Percentiles rank a stretch among this genome's conserved stretches.
Conservation (phyloP, 2,797 vertebrate species). For the Lateolabrax maculatus region DNA sequence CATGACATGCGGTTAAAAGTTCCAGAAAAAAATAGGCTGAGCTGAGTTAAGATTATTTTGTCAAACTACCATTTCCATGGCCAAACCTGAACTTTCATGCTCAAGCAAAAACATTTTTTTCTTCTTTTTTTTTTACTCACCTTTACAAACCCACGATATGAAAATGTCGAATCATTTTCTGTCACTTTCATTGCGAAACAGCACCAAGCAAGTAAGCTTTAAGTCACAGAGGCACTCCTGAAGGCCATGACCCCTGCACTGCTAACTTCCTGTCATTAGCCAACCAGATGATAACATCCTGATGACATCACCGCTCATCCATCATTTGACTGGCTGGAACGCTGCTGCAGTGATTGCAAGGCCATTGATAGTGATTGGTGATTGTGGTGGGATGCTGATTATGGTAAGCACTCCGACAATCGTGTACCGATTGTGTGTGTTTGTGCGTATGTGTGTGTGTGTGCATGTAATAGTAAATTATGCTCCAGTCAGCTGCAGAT, state of each 20-base stretch:
- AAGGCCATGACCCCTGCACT: conserved; percentile 50
- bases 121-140: too few species aligned
- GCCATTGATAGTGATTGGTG: conserved; percentile 75
- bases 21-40: not conserved
- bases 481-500: conserved; percentile 54
- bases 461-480: conserved; percentile 40
- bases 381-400: conserved; percentile 73
- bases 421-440: conserved; percentile 40
- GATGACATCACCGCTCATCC: conserved; percentile 73
- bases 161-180: not conserved
- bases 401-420: conserved; percentile 45
- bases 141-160: not conserved
- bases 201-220: not conserved
- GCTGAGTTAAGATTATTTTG: not conserved
- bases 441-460: conserved; percentile 39
- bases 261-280: conserved; percentile 75
- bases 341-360: conserved; percentile 71
- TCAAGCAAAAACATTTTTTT: not conserved
- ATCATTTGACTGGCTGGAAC: conserved; percentile 46
- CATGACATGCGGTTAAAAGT: not conserved
- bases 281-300: conserved; percentile 77
- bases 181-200: not conserved
- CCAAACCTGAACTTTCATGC: not conserved
- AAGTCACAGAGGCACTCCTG: conserved; percentile 5
- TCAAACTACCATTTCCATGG: too few species aligned